A percentile compares a stretch with the other conserved stretches of the same genome.
These are phyloP conservation scores for Tupaia tana DNA, from an alignment of 2,113 vertebrate species.

Conservation along the genomic window DNA sequence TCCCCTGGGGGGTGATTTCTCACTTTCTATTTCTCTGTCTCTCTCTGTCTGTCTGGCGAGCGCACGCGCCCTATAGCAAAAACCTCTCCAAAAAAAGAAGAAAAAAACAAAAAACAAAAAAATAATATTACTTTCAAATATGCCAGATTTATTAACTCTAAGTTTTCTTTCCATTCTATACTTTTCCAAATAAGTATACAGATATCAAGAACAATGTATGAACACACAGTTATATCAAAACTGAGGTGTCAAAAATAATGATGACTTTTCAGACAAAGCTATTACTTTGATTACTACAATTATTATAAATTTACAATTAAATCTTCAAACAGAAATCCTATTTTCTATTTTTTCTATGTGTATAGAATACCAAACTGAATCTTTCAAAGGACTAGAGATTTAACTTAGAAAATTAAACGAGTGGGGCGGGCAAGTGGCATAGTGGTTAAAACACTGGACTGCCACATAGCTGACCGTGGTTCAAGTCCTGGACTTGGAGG, in stretches of 20 bases:
- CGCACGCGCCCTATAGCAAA: too few relatives aligned
- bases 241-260: neutral
- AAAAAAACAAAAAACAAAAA: too few relatives aligned
- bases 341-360: neutral
- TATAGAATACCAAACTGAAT: conserved; percentile 32
- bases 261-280: conserved; percentile 24
- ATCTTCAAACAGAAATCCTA: conserved; percentile 24
- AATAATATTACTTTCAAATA: too few relatives aligned
- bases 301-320: neutral
- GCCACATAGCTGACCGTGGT: too few relatives aligned
- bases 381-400: conserved; percentile 17
- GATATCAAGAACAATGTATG: neutral
- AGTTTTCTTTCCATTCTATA: conserved; percentile 3
- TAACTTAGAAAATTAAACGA: conserved; percentile 43
- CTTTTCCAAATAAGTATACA: neutral
- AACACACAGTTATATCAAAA: conserved; percentile 32
- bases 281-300: neutral
- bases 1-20: too few relatives aligned
- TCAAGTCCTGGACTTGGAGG: too few relatives aligned
- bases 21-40: too few relatives aligned
- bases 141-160: neutral
- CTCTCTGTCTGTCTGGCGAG: too few relatives aligned
- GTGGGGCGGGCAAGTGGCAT: too few relatives aligned
- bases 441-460: too few relatives aligned
- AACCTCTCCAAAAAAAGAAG: too few relatives aligned